Percentiles rank a stretch among this genome's conserved stretches.
Evolutionary conservation across 2,888 invertebrate genomes (phyloP).

Genomic region (Callinectes sapidus): DNA sequence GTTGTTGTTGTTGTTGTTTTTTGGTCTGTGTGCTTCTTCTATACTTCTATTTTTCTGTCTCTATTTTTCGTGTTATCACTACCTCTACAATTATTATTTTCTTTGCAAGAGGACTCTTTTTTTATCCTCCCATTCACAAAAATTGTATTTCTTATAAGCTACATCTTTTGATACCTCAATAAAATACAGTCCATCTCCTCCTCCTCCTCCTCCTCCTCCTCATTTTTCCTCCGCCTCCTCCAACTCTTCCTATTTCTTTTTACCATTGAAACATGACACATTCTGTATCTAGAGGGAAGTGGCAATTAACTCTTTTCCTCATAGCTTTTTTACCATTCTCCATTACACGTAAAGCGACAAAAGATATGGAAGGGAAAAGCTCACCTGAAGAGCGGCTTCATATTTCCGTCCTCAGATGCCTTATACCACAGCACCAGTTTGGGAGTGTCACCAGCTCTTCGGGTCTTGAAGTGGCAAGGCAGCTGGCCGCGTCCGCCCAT

Average conservation of each 20-base stretch:
- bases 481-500: conserved; percentile 33
- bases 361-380: neutral
- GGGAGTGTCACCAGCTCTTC: conserved; percentile 27
- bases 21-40: neutral
- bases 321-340: too few relatives aligned
- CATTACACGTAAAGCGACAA: too few relatives aligned
- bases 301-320: too few relatives aligned
- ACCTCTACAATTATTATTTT: neutral
- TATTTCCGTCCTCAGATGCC: neutral
- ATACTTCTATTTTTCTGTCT: neutral
- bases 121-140: neutral
- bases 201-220: too few relatives aligned
- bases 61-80: neutral
- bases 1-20: neutral
- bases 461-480: conserved; percentile 33
- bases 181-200: too few relatives aligned
- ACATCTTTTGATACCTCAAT: neutral
- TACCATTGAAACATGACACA: neutral
- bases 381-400: conserved; percentile 46
- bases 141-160: neutral
- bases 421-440: conserved; percentile 54
- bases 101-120: neutral
- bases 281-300: too few relatives aligned
- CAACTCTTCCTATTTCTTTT: neutral
- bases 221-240: too few relatives aligned